Evolutionary conservation across 2,888 invertebrate genomes (phyloP).

Genomic region (Amaurobius ferox): DNA sequence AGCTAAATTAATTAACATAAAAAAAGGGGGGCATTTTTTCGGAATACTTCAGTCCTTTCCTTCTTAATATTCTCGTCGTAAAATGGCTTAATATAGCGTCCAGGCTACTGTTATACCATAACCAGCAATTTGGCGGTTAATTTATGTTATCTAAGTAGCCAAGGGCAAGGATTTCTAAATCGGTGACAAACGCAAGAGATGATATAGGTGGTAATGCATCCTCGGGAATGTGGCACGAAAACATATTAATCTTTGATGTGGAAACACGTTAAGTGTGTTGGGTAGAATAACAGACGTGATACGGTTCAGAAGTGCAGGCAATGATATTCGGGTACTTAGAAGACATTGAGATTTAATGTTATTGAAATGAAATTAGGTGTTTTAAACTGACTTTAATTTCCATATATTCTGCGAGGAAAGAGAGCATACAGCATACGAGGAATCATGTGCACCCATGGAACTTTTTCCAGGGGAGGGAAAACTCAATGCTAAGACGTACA

Average conservation of each 20-base stretch:
- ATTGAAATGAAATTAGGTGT: too few relatives aligned
- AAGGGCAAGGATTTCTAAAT: constrained; percentile 5
- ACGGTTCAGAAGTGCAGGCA: neutral
- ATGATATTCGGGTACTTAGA: too few relatives aligned
- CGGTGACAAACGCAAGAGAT: constrained; percentile 4
- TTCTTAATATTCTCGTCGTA: neutral
- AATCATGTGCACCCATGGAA: too few relatives aligned
- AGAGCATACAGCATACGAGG: too few relatives aligned
- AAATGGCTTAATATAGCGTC: neutral
- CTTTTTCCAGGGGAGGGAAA: too few relatives aligned
- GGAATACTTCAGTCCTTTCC: neutral
- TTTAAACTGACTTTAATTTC: too few relatives aligned
- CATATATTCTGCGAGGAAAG: too few relatives aligned
- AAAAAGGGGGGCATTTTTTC: neutral
- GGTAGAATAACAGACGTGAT: neutral
- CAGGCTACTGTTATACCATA: neutral
- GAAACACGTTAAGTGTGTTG: neutral
- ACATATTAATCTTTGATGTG: neutral
- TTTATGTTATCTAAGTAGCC: neutral
- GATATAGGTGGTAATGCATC: neutral
- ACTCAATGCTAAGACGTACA: too few relatives aligned
- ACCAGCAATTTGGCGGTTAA: neutral
- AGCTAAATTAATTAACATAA: neutral
- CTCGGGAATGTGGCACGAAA: neutral
- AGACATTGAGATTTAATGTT: too few relatives aligned